Conservation (phyloP, 1,140 invertebrate genomes). For the Ericerus pela region DNA sequence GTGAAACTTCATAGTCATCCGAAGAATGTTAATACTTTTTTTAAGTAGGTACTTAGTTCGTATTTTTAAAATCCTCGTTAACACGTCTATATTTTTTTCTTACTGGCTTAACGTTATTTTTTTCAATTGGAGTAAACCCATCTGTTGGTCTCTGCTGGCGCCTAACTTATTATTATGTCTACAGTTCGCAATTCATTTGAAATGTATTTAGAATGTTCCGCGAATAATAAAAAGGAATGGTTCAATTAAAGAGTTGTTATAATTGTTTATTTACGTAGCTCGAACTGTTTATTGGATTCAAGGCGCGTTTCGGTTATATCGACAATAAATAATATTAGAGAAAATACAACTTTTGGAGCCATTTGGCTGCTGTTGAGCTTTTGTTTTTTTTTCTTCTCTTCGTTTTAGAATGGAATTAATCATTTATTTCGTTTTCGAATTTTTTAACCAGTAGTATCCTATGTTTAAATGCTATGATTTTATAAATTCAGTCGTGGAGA, state of each 20-base stretch:
- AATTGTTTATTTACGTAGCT: constrained; percentile 7
- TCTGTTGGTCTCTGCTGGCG: background rate
- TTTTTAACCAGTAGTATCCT: no score
- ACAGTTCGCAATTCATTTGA: background rate
- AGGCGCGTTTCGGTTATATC: background rate
- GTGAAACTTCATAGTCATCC: no score
- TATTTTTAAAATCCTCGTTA: no score
- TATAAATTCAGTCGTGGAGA: no score
- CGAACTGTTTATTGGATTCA: background rate
- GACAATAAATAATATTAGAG: background rate
- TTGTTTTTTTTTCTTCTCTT: no score
- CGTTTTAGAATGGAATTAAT: no score
- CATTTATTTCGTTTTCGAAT: no score
- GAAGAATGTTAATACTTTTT: no score
- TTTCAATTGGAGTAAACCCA: background rate
- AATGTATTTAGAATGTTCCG: background rate
- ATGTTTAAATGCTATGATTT: no score
- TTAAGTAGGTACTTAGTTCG: no score
- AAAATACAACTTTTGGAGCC: background rate
- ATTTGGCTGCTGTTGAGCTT: background rate
- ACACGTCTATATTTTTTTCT: background rate
- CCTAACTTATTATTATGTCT: background rate
- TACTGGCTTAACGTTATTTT: background rate
- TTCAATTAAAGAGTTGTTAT: background rate
- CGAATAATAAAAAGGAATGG: background rate